Evolutionary conservation across 2,888 invertebrate genomes (phyloP), one percentile per base, ranked within the genome.

Genomic region (Cephus pygmeus): DNA sequence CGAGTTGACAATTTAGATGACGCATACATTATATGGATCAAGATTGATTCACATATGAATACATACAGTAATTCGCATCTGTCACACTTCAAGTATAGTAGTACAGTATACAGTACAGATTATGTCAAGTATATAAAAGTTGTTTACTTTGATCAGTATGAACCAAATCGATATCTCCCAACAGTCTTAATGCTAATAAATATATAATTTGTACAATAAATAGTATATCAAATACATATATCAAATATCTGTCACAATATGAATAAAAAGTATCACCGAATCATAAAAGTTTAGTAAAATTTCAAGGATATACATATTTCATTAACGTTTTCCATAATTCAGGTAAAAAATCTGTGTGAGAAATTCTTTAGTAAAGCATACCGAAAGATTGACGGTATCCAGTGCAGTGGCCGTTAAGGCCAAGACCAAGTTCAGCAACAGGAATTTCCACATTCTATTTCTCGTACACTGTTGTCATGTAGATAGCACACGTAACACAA

Each of bases 401-500:
- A 75, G 56, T 35, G 80, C 79, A 33, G 75, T 69, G 56, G 76
- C 69, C 75, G 78, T 36, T 15, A 77, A 36, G 34, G 69, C 73
- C 34, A 81, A 56, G 31, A 74, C 35, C 31, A 79, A 56, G 56
- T 56, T 56, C 56, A 23, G 75, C 33, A 81, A 31, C 56, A 35
- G 73, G 73, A 73, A 71, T 73, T 75, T 81, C 81, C 80, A 80
- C 83, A 83, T 83, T 77, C 69, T 79, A 31, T 15, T 69, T 23
- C 74, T 31, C 69, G 76, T 74, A 36, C n/a, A 30, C 69, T 69
- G 73, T 12, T 69, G 69, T 75, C 78, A 31, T 31, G 31, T 75
- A 76, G 40, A 33, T 4, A 56, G 33, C 23, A 23, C 56, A 79
- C 82, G 79, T 78, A 71, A 73, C 34, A 36, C 76, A 78, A 76